Conservation (phyloP, 2,797 vertebrate genomes). For the Molossus molossus region DNA sequence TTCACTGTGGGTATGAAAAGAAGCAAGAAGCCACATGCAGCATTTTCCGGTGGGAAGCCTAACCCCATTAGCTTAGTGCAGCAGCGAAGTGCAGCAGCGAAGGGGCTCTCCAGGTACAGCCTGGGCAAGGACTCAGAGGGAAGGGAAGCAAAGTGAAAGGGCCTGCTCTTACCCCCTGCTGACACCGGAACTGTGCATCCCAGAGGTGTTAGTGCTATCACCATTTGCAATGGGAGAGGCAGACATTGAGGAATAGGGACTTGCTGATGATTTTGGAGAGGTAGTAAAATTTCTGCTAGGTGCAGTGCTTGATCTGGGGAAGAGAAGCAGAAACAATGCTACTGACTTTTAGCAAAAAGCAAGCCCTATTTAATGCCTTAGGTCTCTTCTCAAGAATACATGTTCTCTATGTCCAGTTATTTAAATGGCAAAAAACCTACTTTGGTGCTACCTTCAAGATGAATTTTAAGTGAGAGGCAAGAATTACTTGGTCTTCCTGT, state of each 20-base stretch:
- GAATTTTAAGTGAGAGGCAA: not conserved
- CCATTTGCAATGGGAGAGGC: slow-evolving; percentile 96
- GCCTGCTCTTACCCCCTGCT: slow-evolving; percentile 92
- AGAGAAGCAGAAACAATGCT: slow-evolving; percentile 87
- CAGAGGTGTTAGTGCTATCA: slow-evolving; percentile 95
- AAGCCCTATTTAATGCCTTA: slow-evolving; percentile 63
- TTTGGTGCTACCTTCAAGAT: slow-evolving; percentile 31
- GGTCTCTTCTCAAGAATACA: slow-evolving; percentile 57
- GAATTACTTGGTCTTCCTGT: slow-evolving; percentile 1
- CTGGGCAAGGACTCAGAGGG: not conserved
- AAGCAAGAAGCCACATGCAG: slow-evolving; percentile 57
- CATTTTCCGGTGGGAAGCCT: not conserved
- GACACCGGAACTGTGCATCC: slow-evolving; percentile 94
- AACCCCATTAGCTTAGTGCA: slow-evolving; percentile 43
- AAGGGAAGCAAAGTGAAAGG: slow-evolving; percentile 78
- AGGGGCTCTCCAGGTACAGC: slow-evolving; percentile 6
- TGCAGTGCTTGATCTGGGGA: slow-evolving; percentile 95
- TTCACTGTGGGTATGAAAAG: slow-evolving; percentile 45
- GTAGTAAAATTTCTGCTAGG: slow-evolving; percentile 97
- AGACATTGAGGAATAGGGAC: slow-evolving; percentile 94
- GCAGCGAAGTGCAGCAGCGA: slow-evolving; percentile 40
- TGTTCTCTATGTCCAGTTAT: not conserved
- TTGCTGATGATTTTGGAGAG: slow-evolving; percentile 95
- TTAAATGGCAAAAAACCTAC: slow-evolving; percentile 13
- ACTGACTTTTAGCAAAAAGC: slow-evolving; percentile 75